phyloP scores from a whole-genome alignment of 2,888 invertebrate species.

The Agelastica alni region DNA sequence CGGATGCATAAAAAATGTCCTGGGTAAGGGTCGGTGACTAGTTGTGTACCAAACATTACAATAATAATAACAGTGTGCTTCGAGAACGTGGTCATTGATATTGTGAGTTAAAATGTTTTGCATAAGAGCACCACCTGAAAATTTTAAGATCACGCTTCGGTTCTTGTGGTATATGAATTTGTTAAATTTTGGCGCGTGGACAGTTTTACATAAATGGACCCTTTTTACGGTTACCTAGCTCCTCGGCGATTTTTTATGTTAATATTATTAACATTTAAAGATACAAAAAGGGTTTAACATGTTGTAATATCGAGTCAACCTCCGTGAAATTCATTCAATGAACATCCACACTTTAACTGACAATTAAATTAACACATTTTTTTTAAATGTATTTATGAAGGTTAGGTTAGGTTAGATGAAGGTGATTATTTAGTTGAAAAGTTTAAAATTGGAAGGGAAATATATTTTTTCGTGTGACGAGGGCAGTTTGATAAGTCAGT shows the following conservation, averaged over 20 bases:
- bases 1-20: constrained; percentile 31
- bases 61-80: constrained; percentile 32
- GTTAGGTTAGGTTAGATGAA: too few relatives aligned
- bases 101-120: constrained; percentile 32
- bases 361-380: too few relatives aligned
- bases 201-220: constrained; percentile 13
- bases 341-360: too few relatives aligned
- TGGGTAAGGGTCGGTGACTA: constrained; percentile 34
- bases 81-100: constrained; percentile 37
- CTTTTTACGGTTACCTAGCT: not conserved
- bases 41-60: constrained; percentile 30
- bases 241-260: not conserved
- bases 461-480: too few relatives aligned
- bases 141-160: constrained; percentile 14
- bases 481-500: too few relatives aligned
- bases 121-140: constrained; percentile 30
- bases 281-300: too few relatives aligned
- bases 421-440: too few relatives aligned
- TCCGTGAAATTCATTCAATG: too few relatives aligned
- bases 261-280: too few relatives aligned
- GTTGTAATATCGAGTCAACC: too few relatives aligned
- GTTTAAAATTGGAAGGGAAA: too few relatives aligned
- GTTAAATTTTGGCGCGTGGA: constrained; percentile 13
- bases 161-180: constrained; percentile 11
- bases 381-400: too few relatives aligned